Conservation (phyloP, 2,113 vertebrate species). For the Tinamus guttatus region DNA sequence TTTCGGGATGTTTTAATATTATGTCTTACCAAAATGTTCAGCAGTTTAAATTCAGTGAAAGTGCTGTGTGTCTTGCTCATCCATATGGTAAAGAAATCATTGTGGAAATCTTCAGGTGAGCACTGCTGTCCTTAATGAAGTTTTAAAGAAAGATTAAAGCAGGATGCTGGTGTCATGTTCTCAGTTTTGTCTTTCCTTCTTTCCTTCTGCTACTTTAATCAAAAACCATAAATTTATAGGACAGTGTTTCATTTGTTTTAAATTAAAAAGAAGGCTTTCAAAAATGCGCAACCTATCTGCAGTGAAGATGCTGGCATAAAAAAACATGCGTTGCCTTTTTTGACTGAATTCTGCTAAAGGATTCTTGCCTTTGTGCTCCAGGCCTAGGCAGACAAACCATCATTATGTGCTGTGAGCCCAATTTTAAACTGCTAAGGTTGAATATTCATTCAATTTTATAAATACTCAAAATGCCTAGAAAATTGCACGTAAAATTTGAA, state of each 20-base stretch:
- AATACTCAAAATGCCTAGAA: neutral
- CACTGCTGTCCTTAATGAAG: neutral
- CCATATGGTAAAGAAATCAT: neutral
- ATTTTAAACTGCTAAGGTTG: neutral
- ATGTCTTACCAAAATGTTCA: neutral
- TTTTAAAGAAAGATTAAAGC: neutral
- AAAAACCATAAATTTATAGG: neutral
- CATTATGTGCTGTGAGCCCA: neutral
- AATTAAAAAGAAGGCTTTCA: neutral
- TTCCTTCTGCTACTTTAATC: neutral
- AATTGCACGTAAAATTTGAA: neutral
- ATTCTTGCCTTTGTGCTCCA: constrained; percentile 14
- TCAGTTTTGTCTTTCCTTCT: neutral
- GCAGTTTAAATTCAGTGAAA: neutral
- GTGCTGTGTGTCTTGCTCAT: neutral
- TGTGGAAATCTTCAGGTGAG: neutral
- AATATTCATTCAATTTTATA: neutral
- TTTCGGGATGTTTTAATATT: neutral
- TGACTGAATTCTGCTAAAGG: neutral
- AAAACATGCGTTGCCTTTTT: neutral
- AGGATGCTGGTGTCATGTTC: neutral
- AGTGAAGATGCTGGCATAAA: neutral
- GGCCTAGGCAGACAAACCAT: neutral
- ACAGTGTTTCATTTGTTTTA: constrained; percentile 7
- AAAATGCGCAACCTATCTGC: neutral